Evolutionary conservation across 2,113 vertebrate genomes (phyloP), one percentile per base, ranked within the genome.

Genomic region (Elgaria multicarinata): DNA sequence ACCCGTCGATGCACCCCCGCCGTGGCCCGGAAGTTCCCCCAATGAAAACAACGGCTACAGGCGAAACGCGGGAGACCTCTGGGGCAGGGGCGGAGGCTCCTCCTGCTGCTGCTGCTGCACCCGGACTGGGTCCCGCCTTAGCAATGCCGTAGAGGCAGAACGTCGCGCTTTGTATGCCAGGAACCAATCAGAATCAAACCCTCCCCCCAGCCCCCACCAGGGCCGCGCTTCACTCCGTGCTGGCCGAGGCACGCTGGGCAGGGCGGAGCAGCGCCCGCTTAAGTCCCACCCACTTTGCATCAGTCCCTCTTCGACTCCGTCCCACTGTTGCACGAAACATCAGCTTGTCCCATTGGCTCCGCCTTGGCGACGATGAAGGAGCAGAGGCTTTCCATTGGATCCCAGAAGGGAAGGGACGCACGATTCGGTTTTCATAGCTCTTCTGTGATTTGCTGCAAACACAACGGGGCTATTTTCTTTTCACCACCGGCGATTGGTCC

Each of bases 391-490:
- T 9, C 75, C 1, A 95, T 96, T 96, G 93, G 95, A 24, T 4
- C 26, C 13, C 28, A 31, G 50, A 85, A 89, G 64, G 44, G 46
- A 84, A 75, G 14, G 42, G 31, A 67, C 88, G 94, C 85, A 92
- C 46, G 1, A 16, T 84, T 82, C 44, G 7, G 78, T 3, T 69
- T 75, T 86, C 53, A 26, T 80, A 86, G 1, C 33, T 28, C 0
- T 31, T 26, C 39, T 80, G 0, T 28, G 87, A 96, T 95, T 95
- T 94, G 96, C 2, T 26, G 3, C 89, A 84, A 88, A 90, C 26
- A 26, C 20, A 1, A 50, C 79, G 92, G 93, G 94, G 92, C 0
- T 55, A 44, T 92, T 95, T 93, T 88, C 89, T 92, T 94, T 4
- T 42, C n/a, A 18, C 82, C 16, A 0, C 13, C 26, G 46, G 26